phyloP scores from a whole-genome alignment of 2,797 vertebrate species.

The Synaphobranchus kaupii region DNA sequence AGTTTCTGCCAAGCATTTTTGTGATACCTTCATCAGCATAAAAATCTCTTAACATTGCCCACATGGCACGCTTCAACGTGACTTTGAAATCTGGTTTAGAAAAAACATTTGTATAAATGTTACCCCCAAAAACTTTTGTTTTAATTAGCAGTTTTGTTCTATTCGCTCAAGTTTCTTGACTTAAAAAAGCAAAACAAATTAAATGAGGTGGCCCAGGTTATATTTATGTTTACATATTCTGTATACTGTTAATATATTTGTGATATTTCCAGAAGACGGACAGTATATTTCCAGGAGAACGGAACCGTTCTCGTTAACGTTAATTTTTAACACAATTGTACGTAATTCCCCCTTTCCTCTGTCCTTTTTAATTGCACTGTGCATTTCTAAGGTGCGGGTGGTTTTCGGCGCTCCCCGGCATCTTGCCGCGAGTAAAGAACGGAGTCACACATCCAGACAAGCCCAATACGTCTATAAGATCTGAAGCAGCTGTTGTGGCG shows the following conservation, averaged over 20 bases:
- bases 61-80: slow-evolving; percentile 63
- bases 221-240: not conserved
- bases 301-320: not conserved
- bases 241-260: not conserved
- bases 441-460: slow-evolving; percentile 57
- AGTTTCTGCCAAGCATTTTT: slow-evolving; percentile 60
- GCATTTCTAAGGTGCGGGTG: slow-evolving; percentile 49
- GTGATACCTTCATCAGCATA: slow-evolving; percentile 70
- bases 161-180: not conserved
- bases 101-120: not conserved
- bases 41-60: slow-evolving; percentile 71
- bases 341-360: slow-evolving; percentile 52
- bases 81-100: slow-evolving; percentile 64
- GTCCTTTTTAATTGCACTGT: slow-evolving; percentile 56
- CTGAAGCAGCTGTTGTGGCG: slow-evolving; percentile 56
- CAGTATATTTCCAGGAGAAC: not conserved
- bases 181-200: not conserved
- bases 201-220: not conserved
- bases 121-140: not conserved
- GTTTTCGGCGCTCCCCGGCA: slow-evolving; percentile 33
- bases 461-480: slow-evolving; percentile 62
- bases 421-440: slow-evolving; percentile 46
- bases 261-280: not conserved
- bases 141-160: not conserved
- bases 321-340: slow-evolving; percentile 39